Conservation (phyloP, 2,888 invertebrate genomes). For the Cremastobaeus sp. region DNA sequence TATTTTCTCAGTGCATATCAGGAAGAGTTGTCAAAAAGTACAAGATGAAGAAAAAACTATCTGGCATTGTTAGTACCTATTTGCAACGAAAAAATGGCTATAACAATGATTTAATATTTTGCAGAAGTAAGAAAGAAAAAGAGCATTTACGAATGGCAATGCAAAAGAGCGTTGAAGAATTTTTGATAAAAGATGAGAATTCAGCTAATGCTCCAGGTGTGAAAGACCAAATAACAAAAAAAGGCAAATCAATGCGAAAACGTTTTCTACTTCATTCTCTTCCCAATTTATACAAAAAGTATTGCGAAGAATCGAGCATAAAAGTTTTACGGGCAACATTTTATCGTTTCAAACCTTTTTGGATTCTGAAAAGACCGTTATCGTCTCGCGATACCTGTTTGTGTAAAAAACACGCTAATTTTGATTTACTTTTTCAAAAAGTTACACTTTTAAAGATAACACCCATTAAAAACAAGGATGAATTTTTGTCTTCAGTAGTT, state of each 20-base stretch:
- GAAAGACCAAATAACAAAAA: constrained; percentile 20
- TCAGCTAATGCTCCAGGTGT: constrained; percentile 27
- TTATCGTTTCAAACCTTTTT: constrained; percentile 35
- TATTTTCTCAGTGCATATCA: constrained; percentile 15
- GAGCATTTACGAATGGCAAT: constrained; percentile 4
- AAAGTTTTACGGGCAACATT: constrained; percentile 23
- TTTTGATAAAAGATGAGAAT: constrained; percentile 30
- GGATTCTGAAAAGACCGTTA: too few relatives aligned
- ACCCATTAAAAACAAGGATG: too few relatives aligned
- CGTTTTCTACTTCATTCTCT: constrained; percentile 21
- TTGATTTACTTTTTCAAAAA: too few relatives aligned
- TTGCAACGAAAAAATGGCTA: constrained; percentile 16
- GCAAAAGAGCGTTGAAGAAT: constrained; percentile 15
- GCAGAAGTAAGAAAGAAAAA: constrained; percentile 27
- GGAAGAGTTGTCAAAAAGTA: constrained; percentile 32
- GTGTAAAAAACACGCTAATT: too few relatives aligned
- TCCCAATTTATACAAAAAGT: constrained; percentile 27
- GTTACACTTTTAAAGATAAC: too few relatives aligned
- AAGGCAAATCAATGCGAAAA: constrained; percentile 29
- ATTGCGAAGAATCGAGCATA: constrained; percentile 8
- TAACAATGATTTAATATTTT: constrained; percentile 5
- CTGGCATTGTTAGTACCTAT: constrained; percentile 10
- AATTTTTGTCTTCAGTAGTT: too few relatives aligned
- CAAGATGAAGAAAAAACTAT: constrained; percentile 12
- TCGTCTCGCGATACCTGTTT: too few relatives aligned